Conservation (phyloP, 2,888 invertebrate genomes). For the Aphidius colemani region DNA sequence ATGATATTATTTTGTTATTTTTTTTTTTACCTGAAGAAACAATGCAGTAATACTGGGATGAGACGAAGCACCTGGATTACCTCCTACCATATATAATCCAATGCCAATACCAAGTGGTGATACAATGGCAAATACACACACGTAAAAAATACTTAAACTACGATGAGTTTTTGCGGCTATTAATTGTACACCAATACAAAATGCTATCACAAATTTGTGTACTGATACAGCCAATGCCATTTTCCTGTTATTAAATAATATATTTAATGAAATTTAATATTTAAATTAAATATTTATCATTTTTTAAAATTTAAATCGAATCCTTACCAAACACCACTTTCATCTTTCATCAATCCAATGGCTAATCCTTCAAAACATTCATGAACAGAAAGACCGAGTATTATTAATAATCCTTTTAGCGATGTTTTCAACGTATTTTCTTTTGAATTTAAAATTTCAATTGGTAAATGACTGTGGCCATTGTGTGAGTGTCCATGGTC, state of each 20-base stretch:
- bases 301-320: slow-evolving; percentile 3
- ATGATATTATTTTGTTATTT: neutral
- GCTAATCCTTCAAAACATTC: slow-evolving; percentile 79
- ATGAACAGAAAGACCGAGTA: slow-evolving; percentile 82
- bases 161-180: slow-evolving; percentile 73
- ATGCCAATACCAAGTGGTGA: slow-evolving; percentile 82
- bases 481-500: no score
- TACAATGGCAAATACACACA: slow-evolving; percentile 77
- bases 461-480: slow-evolving; percentile 50
- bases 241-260: slow-evolving; percentile 64
- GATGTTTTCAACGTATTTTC: slow-evolving; percentile 50
- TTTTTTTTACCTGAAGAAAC: neutral
- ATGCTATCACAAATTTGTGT: slow-evolving; percentile 85
- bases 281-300: slow-evolving; percentile 18
- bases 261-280: neutral
- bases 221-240: slow-evolving; percentile 84
- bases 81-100: slow-evolving; percentile 70
- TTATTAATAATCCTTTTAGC: slow-evolving; percentile 76
- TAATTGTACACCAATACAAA: slow-evolving; percentile 85
- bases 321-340: slow-evolving; percentile 59
- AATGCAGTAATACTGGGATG: no score
- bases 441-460: slow-evolving; percentile 41
- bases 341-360: slow-evolving; percentile 61
- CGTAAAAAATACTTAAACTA: slow-evolving; percentile 68
- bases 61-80: slow-evolving; percentile 55